phyloP scores from a whole-genome alignment of 2,113 vertebrate species.

The Sorex fumeus region DNA sequence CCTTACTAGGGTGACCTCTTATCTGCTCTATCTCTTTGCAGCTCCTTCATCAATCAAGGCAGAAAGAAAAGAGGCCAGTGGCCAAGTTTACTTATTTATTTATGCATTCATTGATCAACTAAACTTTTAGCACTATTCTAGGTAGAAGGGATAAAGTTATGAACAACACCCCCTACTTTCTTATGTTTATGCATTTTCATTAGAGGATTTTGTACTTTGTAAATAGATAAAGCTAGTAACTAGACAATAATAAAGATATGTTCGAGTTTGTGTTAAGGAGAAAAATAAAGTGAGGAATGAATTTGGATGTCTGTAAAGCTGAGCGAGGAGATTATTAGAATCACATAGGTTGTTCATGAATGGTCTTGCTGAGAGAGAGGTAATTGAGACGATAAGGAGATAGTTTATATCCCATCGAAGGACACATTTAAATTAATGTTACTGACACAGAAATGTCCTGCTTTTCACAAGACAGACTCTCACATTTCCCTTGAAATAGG shows the following conservation, averaged over 20 bases:
- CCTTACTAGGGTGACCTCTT: neutral
- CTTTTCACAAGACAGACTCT: conserved; percentile 36
- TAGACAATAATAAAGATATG: too few species aligned
- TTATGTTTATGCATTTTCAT: neutral
- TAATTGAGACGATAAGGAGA: neutral
- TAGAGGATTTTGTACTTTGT: neutral
- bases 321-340: neutral
- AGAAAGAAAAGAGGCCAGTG: neutral
- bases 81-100: neutral
- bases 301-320: neutral
- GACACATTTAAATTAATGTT: neutral
- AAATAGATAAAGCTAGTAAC: neutral
- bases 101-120: neutral
- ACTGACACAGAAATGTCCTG: neutral
- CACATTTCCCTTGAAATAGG: neutral
- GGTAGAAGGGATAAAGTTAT: neutral
- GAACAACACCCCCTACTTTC: neutral
- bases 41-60: neutral
- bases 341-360: neutral
- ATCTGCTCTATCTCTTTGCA: neutral
- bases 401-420: neutral
- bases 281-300: neutral
- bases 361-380: neutral
- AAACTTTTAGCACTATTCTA: neutral
- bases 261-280: neutral